Evolutionary conservation across 92 coral and sea anemone genomes (phyloP).

Genomic region (Epizoanthus illoricatus): DNA sequence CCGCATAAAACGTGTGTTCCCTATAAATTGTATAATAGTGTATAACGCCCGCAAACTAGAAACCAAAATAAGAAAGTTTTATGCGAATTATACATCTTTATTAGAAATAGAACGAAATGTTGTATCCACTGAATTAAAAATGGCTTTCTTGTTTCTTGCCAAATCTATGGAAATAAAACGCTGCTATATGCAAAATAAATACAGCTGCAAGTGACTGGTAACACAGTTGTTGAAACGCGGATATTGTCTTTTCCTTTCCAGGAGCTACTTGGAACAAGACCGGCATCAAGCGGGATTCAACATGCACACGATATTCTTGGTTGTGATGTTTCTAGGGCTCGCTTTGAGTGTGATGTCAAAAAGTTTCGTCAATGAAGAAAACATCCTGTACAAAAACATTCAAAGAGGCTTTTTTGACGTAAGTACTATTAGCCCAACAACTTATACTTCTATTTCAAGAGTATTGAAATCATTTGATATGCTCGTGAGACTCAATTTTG

Average conservation of each 20-base stretch:
- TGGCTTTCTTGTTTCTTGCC: neutral
- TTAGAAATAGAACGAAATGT: neutral
- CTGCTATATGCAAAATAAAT: neutral
- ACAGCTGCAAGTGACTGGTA: constrained; percentile 1
- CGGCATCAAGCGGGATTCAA: neutral
- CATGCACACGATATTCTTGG: constrained; percentile 2
- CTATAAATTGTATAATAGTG: too few species aligned
- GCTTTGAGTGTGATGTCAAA: neutral
- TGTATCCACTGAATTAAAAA: neutral
- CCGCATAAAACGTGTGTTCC: neutral
- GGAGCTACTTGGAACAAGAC: neutral
- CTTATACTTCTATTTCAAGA: too few species aligned
- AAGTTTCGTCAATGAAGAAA: neutral
- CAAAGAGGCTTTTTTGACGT: constrained; percentile 13
- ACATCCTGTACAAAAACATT: neutral
- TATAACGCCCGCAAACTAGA: neutral
- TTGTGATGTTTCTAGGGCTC: neutral
- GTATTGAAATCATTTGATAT: too few species aligned
- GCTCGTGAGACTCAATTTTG: too few species aligned
- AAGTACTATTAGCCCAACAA: neutral
- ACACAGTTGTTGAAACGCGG: neutral
- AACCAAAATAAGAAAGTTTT: neutral
- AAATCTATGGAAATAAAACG: neutral
- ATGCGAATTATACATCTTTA: neutral
- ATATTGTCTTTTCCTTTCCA: neutral